These are phyloP conservation scores for Antennarius maculatus DNA, from an alignment of 2,797 vertebrate genomes.

Conservation along the genomic window DNA sequence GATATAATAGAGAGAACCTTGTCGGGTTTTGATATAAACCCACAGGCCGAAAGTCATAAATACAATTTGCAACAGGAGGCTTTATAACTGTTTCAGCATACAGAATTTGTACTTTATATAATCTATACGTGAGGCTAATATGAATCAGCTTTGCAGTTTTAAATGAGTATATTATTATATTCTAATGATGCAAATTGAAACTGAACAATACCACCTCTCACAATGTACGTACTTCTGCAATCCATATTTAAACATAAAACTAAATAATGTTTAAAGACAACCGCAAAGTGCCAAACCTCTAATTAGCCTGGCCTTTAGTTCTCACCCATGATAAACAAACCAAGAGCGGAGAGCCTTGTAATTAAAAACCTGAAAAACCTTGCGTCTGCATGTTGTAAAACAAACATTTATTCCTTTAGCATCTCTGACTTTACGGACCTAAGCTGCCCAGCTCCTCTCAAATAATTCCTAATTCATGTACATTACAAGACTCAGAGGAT, in stretches of 20 bases:
- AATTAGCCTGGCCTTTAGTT: slow-evolving; percentile 55
- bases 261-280: slow-evolving; percentile 37
- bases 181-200: no score
- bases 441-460: slow-evolving; percentile 45
- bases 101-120: no score
- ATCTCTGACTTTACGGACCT: slow-evolving; percentile 32
- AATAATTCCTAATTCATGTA: slow-evolving; percentile 63
- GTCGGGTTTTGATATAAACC: no score
- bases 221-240: slow-evolving; percentile 23
- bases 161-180: no score
- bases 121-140: no score
- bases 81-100: no score
- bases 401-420: slow-evolving; percentile 33
- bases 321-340: slow-evolving; percentile 51
- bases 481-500: slow-evolving; percentile 70
- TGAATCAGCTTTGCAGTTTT: no score
- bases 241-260: slow-evolving; percentile 21
- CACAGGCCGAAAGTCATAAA: no score
- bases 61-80: no score
- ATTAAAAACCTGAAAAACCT: slow-evolving; percentile 56
- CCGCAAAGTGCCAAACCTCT: slow-evolving; percentile 54
- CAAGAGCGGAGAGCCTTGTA: slow-evolving; percentile 38
- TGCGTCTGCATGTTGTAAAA: slow-evolving; percentile 36
- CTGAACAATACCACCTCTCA: slow-evolving; percentile 8
- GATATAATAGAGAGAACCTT: background rate